Conservation (phyloP, 1,140 invertebrate genomes). For the honey bee (Apis mellifera) region Amel_HAv3.1 CM009937.2:9118001-9118500, state of each 20-base stretch:
- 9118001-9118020: slow-evolving; percentile 27
- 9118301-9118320: slow-evolving; percentile 35
- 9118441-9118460: background rate
- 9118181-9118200: slow-evolving; percentile 1
- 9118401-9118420: background rate
- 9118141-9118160: slow-evolving; percentile 28
- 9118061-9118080: slow-evolving; percentile 66
- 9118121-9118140: background rate
- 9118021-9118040: slow-evolving; percentile 60
- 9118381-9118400: background rate
- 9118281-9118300: slow-evolving; percentile 53
- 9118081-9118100: slow-evolving; percentile 71
- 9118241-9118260: slow-evolving; percentile 34
- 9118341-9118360: slow-evolving; percentile 54
- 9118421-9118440: slow-evolving; percentile 6
- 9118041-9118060: slow-evolving; percentile 65
- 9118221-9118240: background rate
- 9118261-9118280: slow-evolving; percentile 59
- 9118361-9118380: background rate
- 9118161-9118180: slow-evolving; percentile 28
- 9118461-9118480: no score
- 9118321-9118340: slow-evolving; percentile 33
- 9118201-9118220: background rate
- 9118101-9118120: slow-evolving; percentile 28
- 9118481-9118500: no score